Evolutionary conservation across 1,140 invertebrate genomes (phyloP).

Genomic region (Anoplophora glabripennis): DNA sequence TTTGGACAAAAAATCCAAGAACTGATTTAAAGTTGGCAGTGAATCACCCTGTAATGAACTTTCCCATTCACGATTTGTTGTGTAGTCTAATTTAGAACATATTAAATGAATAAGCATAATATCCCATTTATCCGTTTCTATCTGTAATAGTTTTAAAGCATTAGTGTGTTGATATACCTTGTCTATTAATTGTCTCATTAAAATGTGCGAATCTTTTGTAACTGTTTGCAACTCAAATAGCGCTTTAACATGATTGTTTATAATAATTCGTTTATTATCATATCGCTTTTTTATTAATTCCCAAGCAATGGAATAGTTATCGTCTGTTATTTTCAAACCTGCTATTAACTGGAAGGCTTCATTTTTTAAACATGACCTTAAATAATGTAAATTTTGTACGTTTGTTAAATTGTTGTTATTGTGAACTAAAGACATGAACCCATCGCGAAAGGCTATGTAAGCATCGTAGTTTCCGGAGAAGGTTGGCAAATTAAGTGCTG

Average conservation of each 20-base stretch:
- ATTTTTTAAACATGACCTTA: conserved; percentile 28
- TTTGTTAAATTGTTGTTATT: conserved; percentile 27
- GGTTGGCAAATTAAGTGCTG: conserved; percentile 21
- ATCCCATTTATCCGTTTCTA: conserved; percentile 9
- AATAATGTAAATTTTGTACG: conserved; percentile 38
- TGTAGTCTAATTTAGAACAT: conserved; percentile 2
- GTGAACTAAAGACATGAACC: conserved; percentile 39
- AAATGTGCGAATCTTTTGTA: conserved; percentile 11
- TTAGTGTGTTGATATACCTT: not conserved
- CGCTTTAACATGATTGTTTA: conserved; percentile 13
- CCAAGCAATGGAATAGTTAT: conserved; percentile 16
- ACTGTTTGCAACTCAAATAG: not conserved
- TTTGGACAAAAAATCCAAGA: conserved; percentile 4
- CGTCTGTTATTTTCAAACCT: conserved; percentile 2
- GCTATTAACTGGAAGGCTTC: conserved; percentile 27
- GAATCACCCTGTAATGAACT: not conserved
- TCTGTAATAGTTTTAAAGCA: conserved; percentile 4
- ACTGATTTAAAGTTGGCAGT: conserved; percentile 5
- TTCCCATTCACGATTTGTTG: conserved; percentile 12
- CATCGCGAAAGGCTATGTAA: conserved; percentile 40
- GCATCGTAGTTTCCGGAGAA: conserved; percentile 37
- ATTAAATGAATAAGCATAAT: conserved; percentile 10
- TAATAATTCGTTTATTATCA: conserved; percentile 14
- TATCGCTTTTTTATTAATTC: conserved; percentile 16
- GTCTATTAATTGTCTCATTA: conserved; percentile 10